These are phyloP conservation scores for Myotis davidii DNA, from an alignment of 2,113 vertebrate genomes.

Conservation along the genomic window DNA sequence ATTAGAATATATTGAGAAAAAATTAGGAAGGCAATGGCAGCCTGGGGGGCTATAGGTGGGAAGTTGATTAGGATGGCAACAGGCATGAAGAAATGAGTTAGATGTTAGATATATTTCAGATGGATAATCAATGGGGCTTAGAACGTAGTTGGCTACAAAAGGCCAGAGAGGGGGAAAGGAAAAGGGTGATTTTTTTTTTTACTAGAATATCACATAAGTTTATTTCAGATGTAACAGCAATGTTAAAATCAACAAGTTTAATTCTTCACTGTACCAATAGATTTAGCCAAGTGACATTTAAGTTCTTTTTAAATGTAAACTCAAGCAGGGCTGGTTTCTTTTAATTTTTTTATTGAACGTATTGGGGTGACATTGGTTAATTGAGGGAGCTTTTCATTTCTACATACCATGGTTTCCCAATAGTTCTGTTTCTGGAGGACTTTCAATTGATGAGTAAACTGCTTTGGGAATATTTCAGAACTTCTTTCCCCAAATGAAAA, in stretches of 20 bases:
- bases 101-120: neutral
- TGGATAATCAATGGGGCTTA: neutral
- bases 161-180: neutral
- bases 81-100: neutral
- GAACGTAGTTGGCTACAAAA: neutral
- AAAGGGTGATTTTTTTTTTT: constrained; percentile 9
- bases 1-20: neutral
- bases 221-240: constrained; percentile 85
- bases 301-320: neutral
- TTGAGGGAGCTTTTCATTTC: constrained; percentile 80
- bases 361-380: constrained; percentile 39
- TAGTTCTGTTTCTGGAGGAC: constrained; percentile 71
- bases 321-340: neutral
- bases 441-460: constrained; percentile 73
- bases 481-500: constrained; percentile 66
- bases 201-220: constrained; percentile 81
- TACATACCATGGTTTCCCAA: constrained; percentile 76
- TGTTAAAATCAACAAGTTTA: constrained; percentile 85
- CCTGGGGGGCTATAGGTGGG: accelerated
- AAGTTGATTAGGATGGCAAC: neutral
- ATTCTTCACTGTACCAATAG: constrained; percentile 85
- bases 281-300: constrained; percentile 77
- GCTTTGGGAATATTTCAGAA: constrained; percentile 72
- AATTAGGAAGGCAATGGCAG: neutral
- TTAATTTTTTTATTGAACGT: neutral